Evolutionary conservation across 2,113 vertebrate genomes (phyloP), one percentile per base, ranked within the genome.

Genomic region (Nibea coibor): DNA sequence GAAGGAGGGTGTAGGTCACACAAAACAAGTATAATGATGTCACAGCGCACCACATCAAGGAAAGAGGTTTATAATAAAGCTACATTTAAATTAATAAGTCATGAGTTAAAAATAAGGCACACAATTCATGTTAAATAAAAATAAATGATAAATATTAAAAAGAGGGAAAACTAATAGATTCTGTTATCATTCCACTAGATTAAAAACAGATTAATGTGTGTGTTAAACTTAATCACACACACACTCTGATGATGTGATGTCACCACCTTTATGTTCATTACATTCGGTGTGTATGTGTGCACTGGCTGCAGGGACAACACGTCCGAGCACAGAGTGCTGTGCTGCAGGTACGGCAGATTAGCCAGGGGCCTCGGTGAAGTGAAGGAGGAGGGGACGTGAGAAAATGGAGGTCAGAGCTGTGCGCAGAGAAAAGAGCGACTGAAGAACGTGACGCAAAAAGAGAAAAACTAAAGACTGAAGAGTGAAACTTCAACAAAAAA

Each of bases 1-100:
- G 3, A 45, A 14, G 43, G 43, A 51, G 47, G 19, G 14, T 39
- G 58, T 67, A 81, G 85, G 84, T 88, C 86, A 86, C 45, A 67
- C 53, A 84, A 39, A 87, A 71, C 76, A 73, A 19, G 1, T 15
- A n/a, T 3, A 11, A 42, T 62, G 57, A 81, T 47, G 53, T 80
- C 75, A 79, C 1, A 10, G 26, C 8, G 2, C 24, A 45, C 42
- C 35, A 42, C 45, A 26, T n/a, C 5, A 8, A 57, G 11, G 4
- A 24, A 83, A 73, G 9, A 53, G 5, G 1, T 28, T 54, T 26
- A 20, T 5, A 14, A 3, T 2, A 53, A 48, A 39, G 8, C 7
- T 16, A 17, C 47, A 16, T 16, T 45, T 39, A 35, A 45, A 45
- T 43, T 3, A 2, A 43, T 43, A 3, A 43, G 11, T 31, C 28